phyloP scores from a whole-genome alignment of 1,140 invertebrate species.

The Psilanteris sp. region DNA sequence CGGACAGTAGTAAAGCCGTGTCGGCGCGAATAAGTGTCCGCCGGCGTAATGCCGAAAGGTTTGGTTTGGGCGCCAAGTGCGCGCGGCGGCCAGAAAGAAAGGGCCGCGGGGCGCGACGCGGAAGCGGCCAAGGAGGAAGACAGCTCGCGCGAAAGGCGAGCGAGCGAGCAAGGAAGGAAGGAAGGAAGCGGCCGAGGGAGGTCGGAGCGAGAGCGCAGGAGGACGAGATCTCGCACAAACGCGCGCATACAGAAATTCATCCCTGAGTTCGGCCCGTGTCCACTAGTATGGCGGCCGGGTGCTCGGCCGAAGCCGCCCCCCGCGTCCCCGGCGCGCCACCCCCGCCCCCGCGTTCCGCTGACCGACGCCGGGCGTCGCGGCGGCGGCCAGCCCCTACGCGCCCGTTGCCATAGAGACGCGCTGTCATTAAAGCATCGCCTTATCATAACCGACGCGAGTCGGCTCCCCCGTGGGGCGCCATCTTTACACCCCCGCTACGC shows the following conservation, averaged over 20 bases:
- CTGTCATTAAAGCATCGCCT: slow-evolving; percentile 81
- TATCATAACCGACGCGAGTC: slow-evolving; percentile 80
- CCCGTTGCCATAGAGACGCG: slow-evolving; percentile 77
- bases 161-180: slow-evolving; percentile 10
- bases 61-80: slow-evolving; percentile 25
- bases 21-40: slow-evolving; percentile 48
- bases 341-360: slow-evolving; percentile 66
- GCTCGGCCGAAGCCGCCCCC: slow-evolving; percentile 46
- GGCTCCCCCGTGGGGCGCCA: slow-evolving; percentile 73
- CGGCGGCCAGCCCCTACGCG: slow-evolving; percentile 76
- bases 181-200: slow-evolving; percentile 12
- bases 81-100: slow-evolving; percentile 51
- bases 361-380: slow-evolving; percentile 79
- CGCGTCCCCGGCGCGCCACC: slow-evolving; percentile 39
- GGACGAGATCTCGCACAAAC: slow-evolving; percentile 57
- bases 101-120: background rate
- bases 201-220: slow-evolving; percentile 16
- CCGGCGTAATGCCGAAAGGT: slow-evolving; percentile 14
- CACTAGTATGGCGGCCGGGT: slow-evolving; percentile 76
- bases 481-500: slow-evolving; percentile 74
- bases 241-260: slow-evolving; percentile 73
- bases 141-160: slow-evolving; percentile 12
- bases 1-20: slow-evolving; percentile 35
- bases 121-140: slow-evolving; percentile 1
- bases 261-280: slow-evolving; percentile 75